phyloP scores from a whole-genome alignment of 2,797 vertebrate genomes.

The Tragelaphus oryx region DNA sequence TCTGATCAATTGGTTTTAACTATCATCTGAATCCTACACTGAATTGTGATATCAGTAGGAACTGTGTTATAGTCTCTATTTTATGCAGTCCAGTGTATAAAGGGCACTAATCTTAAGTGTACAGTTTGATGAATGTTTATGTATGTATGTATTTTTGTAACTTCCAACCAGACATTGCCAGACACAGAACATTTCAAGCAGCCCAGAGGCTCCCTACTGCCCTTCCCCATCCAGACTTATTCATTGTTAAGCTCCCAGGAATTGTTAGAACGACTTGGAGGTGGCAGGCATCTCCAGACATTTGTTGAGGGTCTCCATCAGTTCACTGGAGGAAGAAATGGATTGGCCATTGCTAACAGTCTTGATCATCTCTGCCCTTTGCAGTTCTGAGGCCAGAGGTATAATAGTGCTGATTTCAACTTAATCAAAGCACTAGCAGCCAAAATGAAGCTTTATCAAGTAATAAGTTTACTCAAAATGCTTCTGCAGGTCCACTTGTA shows the following conservation, averaged over 20 bases:
- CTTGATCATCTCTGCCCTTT: not conserved
- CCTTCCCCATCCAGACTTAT: not conserved
- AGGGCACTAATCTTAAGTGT: too few species aligned
- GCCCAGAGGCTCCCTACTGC: fast-evolving
- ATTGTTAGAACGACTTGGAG: not conserved
- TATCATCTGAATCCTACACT: not conserved
- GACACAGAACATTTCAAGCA: not conserved
- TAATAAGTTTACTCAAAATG: not conserved
- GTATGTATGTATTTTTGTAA: too few species aligned
- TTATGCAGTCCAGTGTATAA: not conserved
- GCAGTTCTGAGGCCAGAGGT: not conserved
- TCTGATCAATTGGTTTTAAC: not conserved
- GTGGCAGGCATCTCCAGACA: not conserved
- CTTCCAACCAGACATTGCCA: too few species aligned
- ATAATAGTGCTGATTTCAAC: not conserved
- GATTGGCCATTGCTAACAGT: not conserved
- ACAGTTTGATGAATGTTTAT: not conserved
- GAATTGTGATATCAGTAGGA: not conserved
- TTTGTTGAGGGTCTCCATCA: not conserved
- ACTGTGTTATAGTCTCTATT: not conserved
- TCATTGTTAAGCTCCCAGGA: not conserved
- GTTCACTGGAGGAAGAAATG: not conserved
- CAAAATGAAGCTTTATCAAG: not conserved
- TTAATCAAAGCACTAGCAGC: not conserved
- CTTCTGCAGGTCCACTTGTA: not conserved